Conservation (phyloP, 2,113 vertebrate species). For the Tor tambroides region DNA sequence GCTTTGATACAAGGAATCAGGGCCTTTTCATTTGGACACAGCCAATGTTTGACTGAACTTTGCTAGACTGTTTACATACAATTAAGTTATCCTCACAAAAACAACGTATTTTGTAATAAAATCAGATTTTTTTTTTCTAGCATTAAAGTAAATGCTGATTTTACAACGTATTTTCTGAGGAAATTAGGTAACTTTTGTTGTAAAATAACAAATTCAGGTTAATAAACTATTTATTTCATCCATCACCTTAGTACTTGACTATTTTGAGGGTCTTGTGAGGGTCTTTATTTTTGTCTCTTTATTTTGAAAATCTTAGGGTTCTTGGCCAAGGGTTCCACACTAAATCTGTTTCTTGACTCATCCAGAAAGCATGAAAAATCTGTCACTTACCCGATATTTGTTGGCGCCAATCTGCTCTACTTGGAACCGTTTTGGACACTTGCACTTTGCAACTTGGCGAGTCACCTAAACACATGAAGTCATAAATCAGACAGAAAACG, state of each 20-base stretch:
- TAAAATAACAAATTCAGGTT: not conserved
- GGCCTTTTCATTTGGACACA: not conserved
- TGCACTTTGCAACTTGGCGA: constrained; percentile 97
- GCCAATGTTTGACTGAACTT: not conserved
- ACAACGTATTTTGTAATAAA: not conserved
- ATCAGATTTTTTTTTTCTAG: not conserved
- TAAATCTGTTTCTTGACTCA: constrained; percentile 23
- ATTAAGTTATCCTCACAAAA: not conserved
- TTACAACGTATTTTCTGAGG: not conserved
- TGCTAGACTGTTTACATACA: not conserved
- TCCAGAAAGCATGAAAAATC: not conserved
- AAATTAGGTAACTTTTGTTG: not conserved
- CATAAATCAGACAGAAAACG: constrained; percentile 1
- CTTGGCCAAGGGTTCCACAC: not conserved
- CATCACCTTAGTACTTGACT: not conserved
- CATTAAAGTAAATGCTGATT: not conserved
- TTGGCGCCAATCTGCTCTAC: constrained; percentile 99
- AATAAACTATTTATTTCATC: not conserved
- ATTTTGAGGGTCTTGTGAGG: not conserved
- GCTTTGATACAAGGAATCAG: not conserved
- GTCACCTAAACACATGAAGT: constrained; percentile 84
- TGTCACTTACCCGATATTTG: constrained; percentile 92
- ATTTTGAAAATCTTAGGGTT: not conserved
- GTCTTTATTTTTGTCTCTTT: not conserved
- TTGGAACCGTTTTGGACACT: constrained; percentile 98